These are phyloP conservation scores for Apocrypta bakeri DNA, from an alignment of 1,140 invertebrate genomes.

Conservation along the genomic window DNA sequence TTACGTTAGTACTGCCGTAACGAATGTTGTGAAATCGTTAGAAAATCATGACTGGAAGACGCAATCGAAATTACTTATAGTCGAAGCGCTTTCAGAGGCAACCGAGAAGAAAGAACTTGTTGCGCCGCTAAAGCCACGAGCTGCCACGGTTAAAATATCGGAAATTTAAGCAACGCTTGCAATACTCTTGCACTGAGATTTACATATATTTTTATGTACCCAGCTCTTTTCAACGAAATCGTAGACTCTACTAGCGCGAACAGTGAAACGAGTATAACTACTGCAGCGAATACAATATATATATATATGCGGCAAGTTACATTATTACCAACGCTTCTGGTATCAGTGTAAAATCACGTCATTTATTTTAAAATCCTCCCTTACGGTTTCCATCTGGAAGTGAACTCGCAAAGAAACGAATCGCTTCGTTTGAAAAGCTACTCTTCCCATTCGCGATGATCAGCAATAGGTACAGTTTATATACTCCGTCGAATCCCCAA, in stretches of 20 bases:
- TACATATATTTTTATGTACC: not conserved
- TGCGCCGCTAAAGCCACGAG: constrained; percentile 66
- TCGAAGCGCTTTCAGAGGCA: constrained; percentile 68
- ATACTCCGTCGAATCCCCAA: not conserved
- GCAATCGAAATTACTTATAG: constrained; percentile 72
- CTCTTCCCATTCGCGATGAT: not conserved
- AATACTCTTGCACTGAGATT: not conserved
- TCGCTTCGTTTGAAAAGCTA: not conserved
- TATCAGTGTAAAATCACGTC: too few species aligned
- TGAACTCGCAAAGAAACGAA: not conserved
- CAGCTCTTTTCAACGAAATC: not conserved
- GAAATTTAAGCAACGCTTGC: constrained; percentile 13
- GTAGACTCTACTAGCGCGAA: not conserved
- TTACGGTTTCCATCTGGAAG: not conserved
- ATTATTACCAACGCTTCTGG: too few species aligned
- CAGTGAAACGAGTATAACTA: not conserved
- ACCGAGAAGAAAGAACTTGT: constrained; percentile 74
- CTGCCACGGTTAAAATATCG: constrained; percentile 60
- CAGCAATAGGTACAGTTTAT: not conserved
- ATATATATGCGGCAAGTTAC: not conserved
- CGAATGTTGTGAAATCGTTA: too few species aligned
- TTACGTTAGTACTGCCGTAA: too few species aligned
- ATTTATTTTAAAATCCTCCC: not conserved
- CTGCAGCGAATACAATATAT: too few species aligned
- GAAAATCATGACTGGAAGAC: constrained; percentile 52